Conservation (phyloP, 64 coral and sea anemone genomes). For the Montipora sp. region DNA sequence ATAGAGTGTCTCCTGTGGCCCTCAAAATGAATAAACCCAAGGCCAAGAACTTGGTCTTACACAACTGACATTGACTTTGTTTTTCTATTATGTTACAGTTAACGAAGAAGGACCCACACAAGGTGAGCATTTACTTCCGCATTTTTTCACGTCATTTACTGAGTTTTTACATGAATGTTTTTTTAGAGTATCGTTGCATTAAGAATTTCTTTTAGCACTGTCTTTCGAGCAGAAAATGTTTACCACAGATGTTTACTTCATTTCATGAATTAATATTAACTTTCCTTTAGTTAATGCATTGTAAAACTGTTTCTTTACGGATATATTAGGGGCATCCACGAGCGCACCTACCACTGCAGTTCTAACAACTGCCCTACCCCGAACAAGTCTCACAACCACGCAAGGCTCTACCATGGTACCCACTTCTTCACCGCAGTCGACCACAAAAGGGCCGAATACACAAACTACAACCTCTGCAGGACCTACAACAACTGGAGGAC, state of each 20-base stretch:
- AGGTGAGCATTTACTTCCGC: neutral
- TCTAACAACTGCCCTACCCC: neutral
- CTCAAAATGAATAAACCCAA: no score
- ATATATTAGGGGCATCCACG: neutral
- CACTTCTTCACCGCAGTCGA: neutral
- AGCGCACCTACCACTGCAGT: neutral
- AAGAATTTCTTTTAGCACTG: neutral
- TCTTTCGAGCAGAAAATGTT: neutral
- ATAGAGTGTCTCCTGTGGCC: no score
- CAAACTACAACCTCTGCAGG: neutral
- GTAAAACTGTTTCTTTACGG: neutral
- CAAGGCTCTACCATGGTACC: neutral
- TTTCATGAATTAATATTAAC: neutral
- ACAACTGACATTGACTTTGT: no score
- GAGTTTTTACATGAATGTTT: no score
- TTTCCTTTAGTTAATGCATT: neutral
- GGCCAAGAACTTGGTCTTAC: no score
- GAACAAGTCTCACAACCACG: no score
- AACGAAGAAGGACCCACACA: neutral
- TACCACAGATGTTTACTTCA: no score
- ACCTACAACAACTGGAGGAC: neutral
- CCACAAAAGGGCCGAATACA: neutral
- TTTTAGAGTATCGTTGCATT: no score
- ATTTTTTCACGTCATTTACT: no score
- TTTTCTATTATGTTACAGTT: slow-evolving; percentile 1